Evolutionary conservation across 1,140 invertebrate genomes (phyloP), one percentile per base, ranked within the genome.

Genomic region (Anastrepha ludens): DNA sequence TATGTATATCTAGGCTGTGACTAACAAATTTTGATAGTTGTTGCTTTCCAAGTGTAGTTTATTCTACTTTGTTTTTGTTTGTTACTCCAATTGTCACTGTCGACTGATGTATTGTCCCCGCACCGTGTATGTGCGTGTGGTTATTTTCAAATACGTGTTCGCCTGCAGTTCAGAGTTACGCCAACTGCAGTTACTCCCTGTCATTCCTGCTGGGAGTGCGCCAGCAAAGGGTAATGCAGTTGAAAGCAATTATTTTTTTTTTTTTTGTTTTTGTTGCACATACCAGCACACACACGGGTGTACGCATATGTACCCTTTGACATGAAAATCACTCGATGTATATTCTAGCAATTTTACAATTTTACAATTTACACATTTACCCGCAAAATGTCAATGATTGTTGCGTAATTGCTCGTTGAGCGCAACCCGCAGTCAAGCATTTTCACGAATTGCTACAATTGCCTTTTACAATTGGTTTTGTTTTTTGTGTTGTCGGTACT

Each of bases 361-460:
- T 74, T 74, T 47, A 47, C 15, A 47, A 74, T 74, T 74, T 74
- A 74, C 67, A 74, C 67, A 74, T 74, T 74, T 74, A 17, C 15
- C 67, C 67, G 39, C 39, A 74, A 74, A 74, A 74, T 74, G 67
- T 74, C 67, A 74, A 74, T 44, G 67, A 47, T 74, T 41, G 67
- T 41, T 74, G 41, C 13, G 39, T 74, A 74, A 74, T 74, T 74
- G 67, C 67, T 74, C 67, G 41, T 74, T 74, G 41, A 74, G 44
- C 13, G 15, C 41, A 44, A 15, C 39, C 15, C 15, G 67, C 39
- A 74, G 67, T 74, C 67, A 74, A 47, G 67, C 13, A 74, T 44
- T 47, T 2, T 41, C 13, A 74, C 15, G 67, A 47, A 74, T 74
- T 74, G 67, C 67, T 47, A 41, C 41, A n/a, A 41, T 74, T 74